Conservation (phyloP, 2,113 vertebrate genomes). For the Patagioenas fasciata region DNA sequence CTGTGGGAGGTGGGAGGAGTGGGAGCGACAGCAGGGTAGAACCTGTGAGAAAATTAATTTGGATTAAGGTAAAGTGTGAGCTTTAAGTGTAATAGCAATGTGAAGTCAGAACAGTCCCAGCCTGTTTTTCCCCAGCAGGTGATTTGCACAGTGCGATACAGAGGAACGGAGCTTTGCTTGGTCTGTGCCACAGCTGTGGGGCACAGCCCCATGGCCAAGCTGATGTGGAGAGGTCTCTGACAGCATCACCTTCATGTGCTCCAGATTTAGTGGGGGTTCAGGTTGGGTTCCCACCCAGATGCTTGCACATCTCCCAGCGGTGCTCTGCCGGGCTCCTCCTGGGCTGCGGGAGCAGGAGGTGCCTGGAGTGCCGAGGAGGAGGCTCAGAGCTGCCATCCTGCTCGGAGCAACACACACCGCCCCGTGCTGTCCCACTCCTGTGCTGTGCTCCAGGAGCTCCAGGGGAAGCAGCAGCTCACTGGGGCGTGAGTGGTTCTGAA, state of each 20-base stretch:
- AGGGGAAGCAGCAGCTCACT: background rate
- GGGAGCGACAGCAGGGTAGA: background rate
- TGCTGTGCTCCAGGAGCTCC: background rate
- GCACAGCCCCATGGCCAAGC: background rate
- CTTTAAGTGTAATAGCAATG: background rate
- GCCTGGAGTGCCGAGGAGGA: background rate
- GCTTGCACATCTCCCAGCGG: background rate
- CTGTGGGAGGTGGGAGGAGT: background rate
- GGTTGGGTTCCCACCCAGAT: background rate
- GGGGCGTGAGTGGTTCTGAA: background rate
- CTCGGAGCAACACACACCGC: accelerated
- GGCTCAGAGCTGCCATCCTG: background rate
- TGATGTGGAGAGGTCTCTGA: background rate
- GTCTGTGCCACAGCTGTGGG: background rate
- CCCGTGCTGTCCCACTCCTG: background rate
- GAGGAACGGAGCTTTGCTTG: background rate
- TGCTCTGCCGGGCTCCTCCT: background rate
- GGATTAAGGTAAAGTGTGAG: background rate
- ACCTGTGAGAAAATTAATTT: background rate
- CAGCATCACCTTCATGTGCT: background rate
- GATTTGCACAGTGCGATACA: no score
- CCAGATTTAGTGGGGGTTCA: background rate
- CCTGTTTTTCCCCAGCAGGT: background rate
- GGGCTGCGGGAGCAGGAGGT: background rate
- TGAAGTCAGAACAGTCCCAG: background rate